Conservation (phyloP, 2,888 invertebrate genomes). For the Calliopum simillimum region DNA sequence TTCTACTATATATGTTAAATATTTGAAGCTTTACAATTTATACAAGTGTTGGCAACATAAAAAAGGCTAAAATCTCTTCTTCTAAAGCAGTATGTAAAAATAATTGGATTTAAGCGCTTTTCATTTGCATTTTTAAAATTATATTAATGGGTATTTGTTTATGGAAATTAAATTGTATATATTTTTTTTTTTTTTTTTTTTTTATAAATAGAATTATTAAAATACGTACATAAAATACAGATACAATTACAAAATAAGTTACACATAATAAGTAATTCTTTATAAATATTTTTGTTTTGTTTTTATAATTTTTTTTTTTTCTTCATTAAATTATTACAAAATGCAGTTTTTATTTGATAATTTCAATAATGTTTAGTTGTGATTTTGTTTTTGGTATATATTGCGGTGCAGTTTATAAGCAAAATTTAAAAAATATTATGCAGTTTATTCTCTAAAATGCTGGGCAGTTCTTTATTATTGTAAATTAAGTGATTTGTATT, state of each 20-base stretch:
- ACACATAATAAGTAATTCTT: not conserved
- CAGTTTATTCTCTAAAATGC: constrained; percentile 2
- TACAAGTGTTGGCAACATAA: not conserved
- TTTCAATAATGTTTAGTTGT: too few relatives aligned
- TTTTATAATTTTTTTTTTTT: not conserved
- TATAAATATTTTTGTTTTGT: not conserved
- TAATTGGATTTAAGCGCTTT: too few relatives aligned
- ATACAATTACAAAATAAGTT: too few relatives aligned
- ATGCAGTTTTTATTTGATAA: too few relatives aligned
- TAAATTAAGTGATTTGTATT: not conserved
- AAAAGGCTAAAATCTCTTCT: too few relatives aligned
- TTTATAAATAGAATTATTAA: not conserved
- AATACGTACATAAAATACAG: not conserved
- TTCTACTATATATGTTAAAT: constrained; percentile 9
- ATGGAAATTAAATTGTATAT: not conserved
- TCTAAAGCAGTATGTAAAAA: not conserved
- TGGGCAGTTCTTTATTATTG: constrained; percentile 10
- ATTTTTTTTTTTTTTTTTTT: not conserved
- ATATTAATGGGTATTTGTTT: too few relatives aligned
- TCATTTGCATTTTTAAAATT: too few relatives aligned
- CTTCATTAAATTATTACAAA: not conserved
- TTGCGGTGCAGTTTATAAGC: not conserved
- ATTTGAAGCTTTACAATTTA: not conserved
- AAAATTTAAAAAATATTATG: not conserved
- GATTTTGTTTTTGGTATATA: not conserved